Conservation (phyloP, 2,113 vertebrate species). For the Ursus arctos region DNA sequence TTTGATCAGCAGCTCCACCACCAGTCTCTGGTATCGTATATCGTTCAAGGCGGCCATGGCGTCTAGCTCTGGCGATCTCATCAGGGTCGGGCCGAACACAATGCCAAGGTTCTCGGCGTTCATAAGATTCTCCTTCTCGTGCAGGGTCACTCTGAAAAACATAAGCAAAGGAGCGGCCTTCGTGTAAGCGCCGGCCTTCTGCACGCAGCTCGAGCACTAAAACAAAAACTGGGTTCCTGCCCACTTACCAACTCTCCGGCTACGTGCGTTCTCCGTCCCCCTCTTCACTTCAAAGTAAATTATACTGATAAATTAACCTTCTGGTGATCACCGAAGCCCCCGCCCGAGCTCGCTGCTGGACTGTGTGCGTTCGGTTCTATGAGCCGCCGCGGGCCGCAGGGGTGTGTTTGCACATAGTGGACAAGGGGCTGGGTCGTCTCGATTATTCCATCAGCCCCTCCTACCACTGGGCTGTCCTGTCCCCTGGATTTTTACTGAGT, state of each 20-base stretch:
- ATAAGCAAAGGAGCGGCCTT: not conserved
- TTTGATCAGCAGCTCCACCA: conserved; percentile 99
- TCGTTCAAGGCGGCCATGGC: conserved; percentile 97
- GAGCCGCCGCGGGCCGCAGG: too few species aligned
- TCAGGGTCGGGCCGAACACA: conserved; percentile 97
- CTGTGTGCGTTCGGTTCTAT: not conserved
- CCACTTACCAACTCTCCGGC: not conserved
- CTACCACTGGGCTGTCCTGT: not conserved
- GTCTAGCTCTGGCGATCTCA: conserved; percentile 96
- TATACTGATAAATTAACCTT: not conserved
- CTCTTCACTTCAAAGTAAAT: not conserved
- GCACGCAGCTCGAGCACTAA: not conserved
- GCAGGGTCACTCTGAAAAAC: conserved; percentile 94
- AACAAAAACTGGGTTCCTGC: not conserved
- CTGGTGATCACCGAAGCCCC: not conserved
- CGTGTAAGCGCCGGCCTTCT: not conserved
- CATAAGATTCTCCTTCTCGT: conserved; percentile 98
- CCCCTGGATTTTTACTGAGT: not conserved
- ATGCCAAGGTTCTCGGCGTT: conserved; percentile 99
- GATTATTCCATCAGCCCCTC: not conserved
- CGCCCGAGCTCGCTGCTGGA: too few species aligned
- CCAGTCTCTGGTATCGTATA: conserved; percentile 98
- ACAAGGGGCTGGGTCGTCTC: not conserved
- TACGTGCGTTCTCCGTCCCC: not conserved
- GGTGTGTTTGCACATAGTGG: not conserved